Evolutionary conservation across 2,888 invertebrate species (phyloP).

Genomic region (Sinhomidia bicolor): DNA sequence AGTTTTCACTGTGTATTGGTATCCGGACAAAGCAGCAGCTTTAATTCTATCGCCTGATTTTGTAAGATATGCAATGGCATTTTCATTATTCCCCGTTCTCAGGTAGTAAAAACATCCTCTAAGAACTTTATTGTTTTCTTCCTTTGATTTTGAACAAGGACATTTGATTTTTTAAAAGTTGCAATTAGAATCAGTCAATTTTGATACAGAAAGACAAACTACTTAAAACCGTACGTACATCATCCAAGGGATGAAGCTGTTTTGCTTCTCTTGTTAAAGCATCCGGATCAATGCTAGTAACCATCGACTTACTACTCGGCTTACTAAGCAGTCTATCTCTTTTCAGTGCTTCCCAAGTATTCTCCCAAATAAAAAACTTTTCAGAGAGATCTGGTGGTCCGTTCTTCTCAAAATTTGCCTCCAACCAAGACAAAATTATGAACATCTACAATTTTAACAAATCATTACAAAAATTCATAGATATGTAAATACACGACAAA

Average conservation of each 20-base stretch:
- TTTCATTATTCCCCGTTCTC: conserved; percentile 70
- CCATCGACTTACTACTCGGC: conserved; percentile 68
- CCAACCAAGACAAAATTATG: conserved; percentile 76
- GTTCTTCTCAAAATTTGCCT: conserved; percentile 64
- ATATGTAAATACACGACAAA: too few species aligned
- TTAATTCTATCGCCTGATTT: conserved; percentile 76
- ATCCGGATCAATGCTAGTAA: conserved; percentile 76
- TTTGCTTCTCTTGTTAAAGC: conserved; percentile 75
- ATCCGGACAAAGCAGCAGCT: conserved; percentile 73
- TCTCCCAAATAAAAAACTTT: conserved; percentile 77
- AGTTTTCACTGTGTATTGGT: conserved; percentile 45
- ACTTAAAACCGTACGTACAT: too few species aligned
- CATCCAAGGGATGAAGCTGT: conserved; percentile 77
- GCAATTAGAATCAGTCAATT: too few species aligned
- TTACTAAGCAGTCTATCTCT: conserved; percentile 72
- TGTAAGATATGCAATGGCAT: conserved; percentile 68
- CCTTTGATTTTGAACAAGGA: too few species aligned
- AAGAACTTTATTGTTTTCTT: conserved; percentile 75
- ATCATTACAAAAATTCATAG: too few species aligned
- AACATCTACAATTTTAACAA: conserved; percentile 65
- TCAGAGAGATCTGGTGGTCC: conserved; percentile 74
- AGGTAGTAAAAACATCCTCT: conserved; percentile 76
- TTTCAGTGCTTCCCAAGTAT: conserved; percentile 76
- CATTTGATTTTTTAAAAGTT: too few species aligned
- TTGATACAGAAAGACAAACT: too few species aligned